These are phyloP conservation scores for Sebastes nivosus DNA, from an alignment of 2,797 vertebrate species.

Conservation along the genomic window DNA sequence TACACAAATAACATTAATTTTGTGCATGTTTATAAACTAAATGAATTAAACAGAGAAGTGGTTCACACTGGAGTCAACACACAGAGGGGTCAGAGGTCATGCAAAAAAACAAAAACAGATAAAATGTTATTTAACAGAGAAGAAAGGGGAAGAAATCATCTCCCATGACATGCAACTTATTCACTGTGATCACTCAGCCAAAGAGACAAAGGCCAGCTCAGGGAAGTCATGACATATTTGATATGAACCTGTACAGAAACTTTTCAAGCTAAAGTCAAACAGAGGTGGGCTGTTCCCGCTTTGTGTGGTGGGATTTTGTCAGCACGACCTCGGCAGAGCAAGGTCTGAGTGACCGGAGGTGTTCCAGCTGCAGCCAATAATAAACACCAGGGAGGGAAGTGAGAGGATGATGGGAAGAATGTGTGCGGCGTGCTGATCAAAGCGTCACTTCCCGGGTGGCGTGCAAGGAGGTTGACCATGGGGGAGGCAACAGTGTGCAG, in stretches of 20 bases:
- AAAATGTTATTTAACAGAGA: background rate
- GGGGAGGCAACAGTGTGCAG: conserved; percentile 40
- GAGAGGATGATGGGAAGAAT: conserved; percentile 72
- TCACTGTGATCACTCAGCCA: background rate
- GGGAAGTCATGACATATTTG: background rate
- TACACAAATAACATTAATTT: fast-evolving
- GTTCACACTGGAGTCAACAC: background rate
- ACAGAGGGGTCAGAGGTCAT: conserved; percentile 10
- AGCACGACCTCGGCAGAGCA: conserved; percentile 55
- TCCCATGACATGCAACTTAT: background rate
- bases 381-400: conserved; percentile 62
- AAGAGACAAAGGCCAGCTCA: background rate
- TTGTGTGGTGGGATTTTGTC: conserved; percentile 43
- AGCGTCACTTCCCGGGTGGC: conserved; percentile 54
- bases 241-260: background rate
- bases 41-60: background rate
- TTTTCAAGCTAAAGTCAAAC: conserved; percentile 22
- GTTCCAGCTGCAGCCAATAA: conserved; percentile 74
- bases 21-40: background rate
- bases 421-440: conserved; percentile 70
- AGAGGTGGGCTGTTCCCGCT: conserved; percentile 26
- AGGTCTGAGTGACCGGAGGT: conserved; percentile 53
- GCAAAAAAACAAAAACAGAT: background rate
- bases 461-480: conserved; percentile 53
- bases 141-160: background rate